Base-by-base conservation (phyloP, 2,888 invertebrate genomes). In the Dioctria linearis region DNA sequence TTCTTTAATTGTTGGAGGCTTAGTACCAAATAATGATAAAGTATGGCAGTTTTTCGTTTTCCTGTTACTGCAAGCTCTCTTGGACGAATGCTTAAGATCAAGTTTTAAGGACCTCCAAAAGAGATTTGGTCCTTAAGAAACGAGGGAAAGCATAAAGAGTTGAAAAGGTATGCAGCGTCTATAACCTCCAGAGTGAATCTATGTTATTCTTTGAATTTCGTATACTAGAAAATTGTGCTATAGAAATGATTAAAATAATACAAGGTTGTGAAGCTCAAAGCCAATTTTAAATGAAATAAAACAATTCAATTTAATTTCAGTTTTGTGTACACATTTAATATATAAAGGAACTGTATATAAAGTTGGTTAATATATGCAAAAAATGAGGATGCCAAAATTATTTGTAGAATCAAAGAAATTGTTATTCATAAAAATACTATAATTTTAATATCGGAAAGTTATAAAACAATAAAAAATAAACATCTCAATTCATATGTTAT, bases 1-100 rank as follows among this genome's bases (percentile, higher is more conserved):
- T 37, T 66, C 82, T 8, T 39, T 83, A 37, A 81, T 83, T 37
- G 66, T 83, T 11, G 83, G 82, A 4, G 82, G 82, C 57, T 49
- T 80, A 40, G 49, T 83, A 39, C 78, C 79, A 37, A 3, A 46
- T 65, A 69, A 67, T 37, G 81, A 83, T 66, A 3, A 8, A 25
- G 81, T 82, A 9, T 82, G 82, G 80, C 43, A 51, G 25, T 83
- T 83, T 61, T 8, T 81, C n/a, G n/a, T n/a, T n/a, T 49, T n/a
- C n/a, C 5, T 63, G 39, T n/a, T 25, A 11, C 71, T 81, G 49
- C 57, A 73, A 5, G 49, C 75, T 73, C 25, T 81, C 25, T 65
- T 81, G 6, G 75, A 82, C 57, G 40, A 75, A 42, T 54, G 54
- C 4, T 54, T 54, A 11, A 54, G n/a, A 54, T 8, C 6, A 54